These are phyloP conservation scores for Crocallis elinguaria DNA, from an alignment of 2,888 invertebrate species.

Conservation along the genomic window DNA sequence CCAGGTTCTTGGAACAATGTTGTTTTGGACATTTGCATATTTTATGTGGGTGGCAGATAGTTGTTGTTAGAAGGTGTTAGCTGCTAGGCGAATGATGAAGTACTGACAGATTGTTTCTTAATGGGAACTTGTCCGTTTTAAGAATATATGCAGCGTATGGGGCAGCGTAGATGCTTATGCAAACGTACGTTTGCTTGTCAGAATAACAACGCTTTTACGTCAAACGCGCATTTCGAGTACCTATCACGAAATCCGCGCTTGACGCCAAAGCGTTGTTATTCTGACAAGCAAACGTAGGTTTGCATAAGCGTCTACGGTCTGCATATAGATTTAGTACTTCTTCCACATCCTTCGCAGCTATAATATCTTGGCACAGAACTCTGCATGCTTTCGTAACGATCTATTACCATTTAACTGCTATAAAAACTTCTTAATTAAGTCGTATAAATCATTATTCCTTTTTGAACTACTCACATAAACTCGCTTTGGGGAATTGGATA, in stretches of 20 bases:
- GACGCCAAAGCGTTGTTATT: too few relatives aligned
- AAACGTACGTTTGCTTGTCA: too few relatives aligned
- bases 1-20: constrained; percentile 11
- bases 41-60: constrained; percentile 21
- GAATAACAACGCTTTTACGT: too few relatives aligned
- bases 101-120: constrained; percentile 14
- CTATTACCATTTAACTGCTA: constrained; percentile 8
- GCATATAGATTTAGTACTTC: constrained; percentile 26
- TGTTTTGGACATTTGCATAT: constrained; percentile 15
- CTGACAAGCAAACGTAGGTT: too few relatives aligned
- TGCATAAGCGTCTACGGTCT: too few relatives aligned
- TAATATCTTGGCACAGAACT: constrained; percentile 21
- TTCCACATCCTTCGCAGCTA: constrained; percentile 9
- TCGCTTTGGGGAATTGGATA: not conserved
- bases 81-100: constrained; percentile 9
- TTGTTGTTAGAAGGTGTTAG: constrained; percentile 10
- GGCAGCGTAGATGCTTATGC: too few relatives aligned
- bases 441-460: constrained; percentile 1
- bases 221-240: too few relatives aligned
- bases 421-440: not conserved
- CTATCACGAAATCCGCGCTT: too few relatives aligned
- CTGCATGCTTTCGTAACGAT: constrained; percentile 10
- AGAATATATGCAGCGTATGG: too few relatives aligned
- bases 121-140: constrained; percentile 1
- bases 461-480: not conserved